A percentile compares a stretch with the other conserved stretches of the same genome.
phyloP scores from a whole-genome alignment of 92 coral and sea anemone species.

The Siderastrea radians region DNA sequence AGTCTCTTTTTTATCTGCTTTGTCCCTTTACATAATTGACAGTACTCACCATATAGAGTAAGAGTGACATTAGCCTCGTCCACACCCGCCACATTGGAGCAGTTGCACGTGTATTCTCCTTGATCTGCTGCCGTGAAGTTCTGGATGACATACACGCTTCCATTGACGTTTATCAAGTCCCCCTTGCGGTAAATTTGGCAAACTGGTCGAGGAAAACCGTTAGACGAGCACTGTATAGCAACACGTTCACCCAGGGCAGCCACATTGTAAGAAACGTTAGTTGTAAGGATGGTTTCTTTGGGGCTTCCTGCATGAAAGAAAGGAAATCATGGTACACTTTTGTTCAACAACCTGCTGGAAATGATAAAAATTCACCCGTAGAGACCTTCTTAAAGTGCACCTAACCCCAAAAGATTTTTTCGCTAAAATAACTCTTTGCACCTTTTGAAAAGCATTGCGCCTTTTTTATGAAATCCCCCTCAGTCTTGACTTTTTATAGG shows the following conservation, averaged over 20 bases:
- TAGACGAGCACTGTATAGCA: conserved; percentile 60
- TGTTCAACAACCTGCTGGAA: no score
- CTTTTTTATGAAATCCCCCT: no score
- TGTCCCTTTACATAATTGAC: no score
- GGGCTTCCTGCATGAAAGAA: conserved; percentile 62
- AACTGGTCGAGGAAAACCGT: conserved; percentile 71
- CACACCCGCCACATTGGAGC: conserved; percentile 60
- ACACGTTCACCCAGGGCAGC: conserved; percentile 74
- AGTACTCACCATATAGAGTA: conserved; percentile 72
- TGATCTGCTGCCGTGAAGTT: conserved; percentile 65
- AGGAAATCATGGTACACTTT: not conserved
- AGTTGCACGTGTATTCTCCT: conserved; percentile 77
- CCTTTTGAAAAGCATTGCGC: no score
- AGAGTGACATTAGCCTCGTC: conserved; percentile 44
- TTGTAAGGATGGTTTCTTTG: conserved; percentile 42
- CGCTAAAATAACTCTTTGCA: no score
- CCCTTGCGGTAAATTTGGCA: conserved; percentile 65
- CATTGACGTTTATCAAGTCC: conserved; percentile 20
- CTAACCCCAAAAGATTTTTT: no score
- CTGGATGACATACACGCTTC: conserved; percentile 44
- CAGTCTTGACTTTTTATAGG: no score
- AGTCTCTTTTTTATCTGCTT: not conserved
- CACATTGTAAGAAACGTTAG: conserved; percentile 69
- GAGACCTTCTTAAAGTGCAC: no score
- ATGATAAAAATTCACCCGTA: no score